These are phyloP conservation scores for Listronotus bonariensis DNA, from an alignment of 1,140 invertebrate genomes.

Conservation along the genomic window DNA sequence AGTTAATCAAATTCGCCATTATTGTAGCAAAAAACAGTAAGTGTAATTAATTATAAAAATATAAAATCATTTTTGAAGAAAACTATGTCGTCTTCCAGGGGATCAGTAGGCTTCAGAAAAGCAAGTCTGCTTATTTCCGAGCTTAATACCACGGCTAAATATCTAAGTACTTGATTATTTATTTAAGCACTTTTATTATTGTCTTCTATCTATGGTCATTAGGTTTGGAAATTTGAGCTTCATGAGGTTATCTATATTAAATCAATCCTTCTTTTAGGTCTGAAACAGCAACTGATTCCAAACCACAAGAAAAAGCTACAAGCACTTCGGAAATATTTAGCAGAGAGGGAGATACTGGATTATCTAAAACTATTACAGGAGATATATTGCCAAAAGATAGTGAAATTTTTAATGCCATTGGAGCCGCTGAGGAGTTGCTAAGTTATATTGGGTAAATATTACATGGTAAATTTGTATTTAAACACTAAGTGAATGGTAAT, in stretches of 20 bases:
- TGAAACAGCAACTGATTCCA: conserved; percentile 8
- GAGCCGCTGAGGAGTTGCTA: conserved; percentile 76
- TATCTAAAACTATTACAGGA: conserved; percentile 64
- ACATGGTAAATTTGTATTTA: conserved; percentile 21
- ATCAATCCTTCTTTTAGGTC: background rate
- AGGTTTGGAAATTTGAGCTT: too few relatives aligned
- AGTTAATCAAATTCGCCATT: conserved; percentile 26
- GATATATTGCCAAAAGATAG: conserved; percentile 69
- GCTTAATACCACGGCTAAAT: too few relatives aligned
- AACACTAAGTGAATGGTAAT: background rate
- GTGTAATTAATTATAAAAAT: conserved; percentile 3
- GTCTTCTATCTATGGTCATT: too few relatives aligned
- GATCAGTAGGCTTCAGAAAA: too few relatives aligned
- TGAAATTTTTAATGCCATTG: conserved; percentile 71
- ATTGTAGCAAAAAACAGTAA: conserved; percentile 29
- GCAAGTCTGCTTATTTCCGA: too few relatives aligned
- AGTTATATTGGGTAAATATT: conserved; percentile 66
- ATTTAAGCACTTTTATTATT: too few relatives aligned
- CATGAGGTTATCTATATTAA: too few relatives aligned
- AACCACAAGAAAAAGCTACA: background rate
- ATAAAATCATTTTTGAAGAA: conserved; percentile 1
- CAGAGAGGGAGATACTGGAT: conserved; percentile 61
- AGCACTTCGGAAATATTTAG: conserved; percentile 37
- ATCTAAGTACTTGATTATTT: too few relatives aligned
- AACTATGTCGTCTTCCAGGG: background rate